These are phyloP conservation scores for Zaprionus ghesquierei DNA, from an alignment of 1,140 invertebrate genomes.

Conservation along the genomic window DNA sequence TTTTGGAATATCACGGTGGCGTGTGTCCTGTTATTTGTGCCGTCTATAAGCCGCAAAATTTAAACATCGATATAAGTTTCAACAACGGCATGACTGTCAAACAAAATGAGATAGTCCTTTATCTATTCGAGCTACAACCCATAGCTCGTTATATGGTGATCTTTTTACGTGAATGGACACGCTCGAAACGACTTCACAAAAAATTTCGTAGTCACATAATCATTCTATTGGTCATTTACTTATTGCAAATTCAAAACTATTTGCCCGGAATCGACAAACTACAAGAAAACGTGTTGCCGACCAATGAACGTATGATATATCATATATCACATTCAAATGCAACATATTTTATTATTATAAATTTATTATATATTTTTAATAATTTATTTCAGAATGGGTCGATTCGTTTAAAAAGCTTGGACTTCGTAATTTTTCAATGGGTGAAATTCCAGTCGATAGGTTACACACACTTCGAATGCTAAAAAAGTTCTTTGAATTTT, in stretches of 20 bases:
- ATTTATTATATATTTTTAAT: background rate
- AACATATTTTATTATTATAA: background rate
- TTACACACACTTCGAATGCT: background rate
- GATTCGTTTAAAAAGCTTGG: background rate
- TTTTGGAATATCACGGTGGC: background rate
- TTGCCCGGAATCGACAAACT: conserved; percentile 23
- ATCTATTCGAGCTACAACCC: conserved; percentile 40
- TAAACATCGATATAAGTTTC: conserved; percentile 36
- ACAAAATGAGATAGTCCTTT: conserved; percentile 44
- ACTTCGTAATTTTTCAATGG: conserved; percentile 10
- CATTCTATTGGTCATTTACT: conserved; percentile 37
- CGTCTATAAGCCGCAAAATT: background rate
- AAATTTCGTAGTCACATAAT: conserved; percentile 38
- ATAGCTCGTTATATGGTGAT: conserved; percentile 56
- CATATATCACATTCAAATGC: background rate
- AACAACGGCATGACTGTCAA: background rate
- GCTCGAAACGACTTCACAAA: background rate
- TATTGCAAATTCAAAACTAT: conserved; percentile 21
- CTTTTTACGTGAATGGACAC: conserved; percentile 31
- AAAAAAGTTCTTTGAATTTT: conserved; percentile 27
- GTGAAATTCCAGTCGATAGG: background rate
- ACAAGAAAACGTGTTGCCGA: background rate
- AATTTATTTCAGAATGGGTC: conserved; percentile 27
- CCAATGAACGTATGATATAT: conserved; percentile 25
- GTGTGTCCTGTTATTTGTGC: conserved; percentile 18